These are phyloP conservation scores for Pachycephus smyrnensis DNA, from an alignment of 2,888 invertebrate species.

Conservation along the genomic window DNA sequence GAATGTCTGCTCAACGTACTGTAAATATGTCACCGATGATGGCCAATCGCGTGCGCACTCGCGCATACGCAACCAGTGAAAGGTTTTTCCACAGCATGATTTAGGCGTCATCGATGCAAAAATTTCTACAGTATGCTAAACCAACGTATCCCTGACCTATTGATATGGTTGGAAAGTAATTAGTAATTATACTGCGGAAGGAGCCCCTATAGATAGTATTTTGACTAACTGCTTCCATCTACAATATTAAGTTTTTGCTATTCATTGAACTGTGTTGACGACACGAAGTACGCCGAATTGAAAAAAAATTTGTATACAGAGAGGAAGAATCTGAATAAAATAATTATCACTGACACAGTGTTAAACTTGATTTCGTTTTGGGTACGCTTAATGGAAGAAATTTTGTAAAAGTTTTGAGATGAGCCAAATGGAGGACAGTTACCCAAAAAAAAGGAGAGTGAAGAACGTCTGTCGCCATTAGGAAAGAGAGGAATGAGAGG, in stretches of 20 bases:
- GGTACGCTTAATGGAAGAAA: background rate
- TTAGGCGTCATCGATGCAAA: background rate
- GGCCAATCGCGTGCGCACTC: constrained; percentile 16
- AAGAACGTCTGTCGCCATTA: background rate
- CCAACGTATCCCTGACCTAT: background rate
- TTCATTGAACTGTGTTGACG: too few species aligned
- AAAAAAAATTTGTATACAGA: too few species aligned
- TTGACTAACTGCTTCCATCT: background rate
- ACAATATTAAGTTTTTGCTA: too few species aligned
- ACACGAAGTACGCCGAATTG: too few species aligned
- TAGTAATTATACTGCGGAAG: too few species aligned
- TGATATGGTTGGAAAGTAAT: background rate
- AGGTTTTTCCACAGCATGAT: background rate
- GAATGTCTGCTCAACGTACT: constrained; percentile 50
- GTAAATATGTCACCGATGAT: constrained; percentile 42
- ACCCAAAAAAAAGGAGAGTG: background rate
- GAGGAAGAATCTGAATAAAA: too few species aligned
- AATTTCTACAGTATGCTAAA: background rate
- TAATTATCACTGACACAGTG: too few species aligned
- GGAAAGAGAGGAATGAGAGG: background rate
- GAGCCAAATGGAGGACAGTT: background rate
- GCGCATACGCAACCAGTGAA: background rate
- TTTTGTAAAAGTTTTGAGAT: background rate
- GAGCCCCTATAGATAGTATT: background rate
- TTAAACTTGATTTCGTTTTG: background rate